Base-by-base conservation (phyloP, 2,888 invertebrate genomes). In the Phalera bucephala region DNA sequence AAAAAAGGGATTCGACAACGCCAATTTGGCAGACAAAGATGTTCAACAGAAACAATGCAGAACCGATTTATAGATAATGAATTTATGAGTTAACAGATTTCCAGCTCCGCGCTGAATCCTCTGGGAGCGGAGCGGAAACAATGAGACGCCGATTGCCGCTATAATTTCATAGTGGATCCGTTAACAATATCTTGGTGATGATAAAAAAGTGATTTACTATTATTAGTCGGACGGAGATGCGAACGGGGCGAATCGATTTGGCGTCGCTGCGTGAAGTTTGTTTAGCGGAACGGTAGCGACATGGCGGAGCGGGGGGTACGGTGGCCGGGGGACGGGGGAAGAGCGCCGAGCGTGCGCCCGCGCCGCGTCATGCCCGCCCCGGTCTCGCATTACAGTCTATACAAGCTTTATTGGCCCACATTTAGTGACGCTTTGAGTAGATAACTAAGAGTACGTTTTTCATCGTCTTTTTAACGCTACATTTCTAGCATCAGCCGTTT, bases 251-350 rank as follows among this genome's bases (percentile, higher is more conserved):
- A 87, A 88, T 88, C 82, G 84, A 88, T 89, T 88, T 77, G 55
- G 71, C 66, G 67, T 70, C 73, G 71, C 72, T 71, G 81, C 86
- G 84, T 87, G 85, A 86, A 81, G 86, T 88, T 88, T 87, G 88
- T 85, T 87, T 86, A 87, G 82, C 72, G 80, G 80, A 83, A 83
- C 84, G 77, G 72, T 73, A 75, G 80, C 74, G 52, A 52, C 52
- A 46, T 33, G 39, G 36, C 21, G 37, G 32, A 20, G 48, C 43
- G 33, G 33, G 44, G 45, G 36, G 35, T 45, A 43, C 36, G 10
- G 38, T 31, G 28, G 15, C 28, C 17, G 42, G 15, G 27, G 35
- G n/a, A 36, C 29, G 47, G 40, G 52, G 41, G 45, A 34, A 41
- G 34, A 35, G 44, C 39, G 55, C 52, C 52, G 65, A 71, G 69